phyloP scores from a whole-genome alignment of 2,888 invertebrate species.

The Sicus ferrugineus region DNA sequence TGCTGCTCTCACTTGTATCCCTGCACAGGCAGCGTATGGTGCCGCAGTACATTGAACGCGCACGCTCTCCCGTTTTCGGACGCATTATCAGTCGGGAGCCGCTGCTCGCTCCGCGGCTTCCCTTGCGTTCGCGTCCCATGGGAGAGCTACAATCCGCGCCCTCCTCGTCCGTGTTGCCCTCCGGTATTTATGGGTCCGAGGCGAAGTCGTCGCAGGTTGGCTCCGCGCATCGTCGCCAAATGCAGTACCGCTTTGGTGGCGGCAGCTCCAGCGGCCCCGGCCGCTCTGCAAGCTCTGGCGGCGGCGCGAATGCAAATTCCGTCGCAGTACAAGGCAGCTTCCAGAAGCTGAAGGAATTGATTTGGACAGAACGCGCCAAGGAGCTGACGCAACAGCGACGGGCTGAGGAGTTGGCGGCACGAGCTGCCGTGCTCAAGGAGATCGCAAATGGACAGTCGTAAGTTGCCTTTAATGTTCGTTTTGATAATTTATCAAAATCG shows the following conservation, averaged over 20 bases:
- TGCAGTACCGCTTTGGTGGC: conserved; percentile 52
- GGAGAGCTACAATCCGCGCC: background rate
- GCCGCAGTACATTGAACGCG: conserved; percentile 58
- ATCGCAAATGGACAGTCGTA: conserved; percentile 70
- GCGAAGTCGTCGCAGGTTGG: conserved; percentile 39
- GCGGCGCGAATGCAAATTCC: conserved; percentile 40
- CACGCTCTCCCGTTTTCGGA: conserved; percentile 73
- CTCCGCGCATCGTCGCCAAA: conserved; percentile 49
- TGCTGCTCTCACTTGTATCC: background rate
- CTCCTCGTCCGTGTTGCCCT: conserved; percentile 18
- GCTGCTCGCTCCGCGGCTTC: conserved; percentile 50
- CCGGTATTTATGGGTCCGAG: conserved; percentile 66
- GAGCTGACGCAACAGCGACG: conserved; percentile 79
- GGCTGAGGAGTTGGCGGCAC: conserved; percentile 76
- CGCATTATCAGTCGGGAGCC: conserved; percentile 77
- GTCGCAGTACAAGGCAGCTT: conserved; percentile 66
- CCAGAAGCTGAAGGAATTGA: conserved; percentile 81
- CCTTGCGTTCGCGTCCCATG: conserved; percentile 63
- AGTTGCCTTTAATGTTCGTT: conserved; percentile 48
- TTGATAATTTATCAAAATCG: conserved; percentile 1
- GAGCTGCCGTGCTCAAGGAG: conserved; percentile 71
- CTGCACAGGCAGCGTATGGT: conserved; percentile 61
- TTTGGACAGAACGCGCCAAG: conserved; percentile 78
- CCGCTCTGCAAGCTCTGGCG: background rate
- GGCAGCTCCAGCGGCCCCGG: conserved; percentile 30